Evolutionary conservation across 2,888 invertebrate species (phyloP), one percentile per base, ranked within the genome.

Genomic region (Andrena hattorfiana): DNA sequence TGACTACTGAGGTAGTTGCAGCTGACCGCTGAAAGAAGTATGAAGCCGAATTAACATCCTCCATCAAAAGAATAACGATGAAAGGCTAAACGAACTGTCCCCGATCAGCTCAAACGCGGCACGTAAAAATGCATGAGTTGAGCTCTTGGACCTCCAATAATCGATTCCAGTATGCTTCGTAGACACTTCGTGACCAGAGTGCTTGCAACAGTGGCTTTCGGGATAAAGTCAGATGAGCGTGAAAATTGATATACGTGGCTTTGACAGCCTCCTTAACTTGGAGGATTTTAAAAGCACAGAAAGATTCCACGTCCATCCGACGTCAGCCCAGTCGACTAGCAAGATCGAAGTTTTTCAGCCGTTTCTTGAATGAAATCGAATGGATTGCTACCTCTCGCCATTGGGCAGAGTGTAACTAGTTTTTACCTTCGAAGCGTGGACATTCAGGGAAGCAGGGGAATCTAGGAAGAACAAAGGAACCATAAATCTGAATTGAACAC

Each of bases 81-180:
- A 13, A 10, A 26, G 56, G 23, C 23, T 26, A 26, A 56, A 56
- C 60, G 64, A 67, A 66, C 81, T 42, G 67, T 74, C 66, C 49
- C 20, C 56, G 56, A 56, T 56, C 56, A 10, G 56, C 56, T 56
- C 23, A 23, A 23, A 56, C 56, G 26, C 56, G 26, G 10, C 56
- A 23, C 26, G 56, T 26, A 23, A 60, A 60, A 60, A 60, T 60
- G 26, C 60, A 28, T 6, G 60, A 28, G 60, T 60, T n/a, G 26
- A 60, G 60, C 28, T 30, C 10, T 60, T 28, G 60, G 28, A 28
- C 28, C 60, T 16, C 16, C 13, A 30, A 60, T n/a, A 28, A 60
- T 60, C 60, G 60, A 60, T 30, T 56, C 26, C 8, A 23, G 30
- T 6, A 60, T 28, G 56, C 56, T 56, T 23, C 23, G 23, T 10